These are phyloP conservation scores for Siniperca scherzeri DNA, from an alignment of 2,797 vertebrate genomes.

Conservation along the genomic window DNA sequence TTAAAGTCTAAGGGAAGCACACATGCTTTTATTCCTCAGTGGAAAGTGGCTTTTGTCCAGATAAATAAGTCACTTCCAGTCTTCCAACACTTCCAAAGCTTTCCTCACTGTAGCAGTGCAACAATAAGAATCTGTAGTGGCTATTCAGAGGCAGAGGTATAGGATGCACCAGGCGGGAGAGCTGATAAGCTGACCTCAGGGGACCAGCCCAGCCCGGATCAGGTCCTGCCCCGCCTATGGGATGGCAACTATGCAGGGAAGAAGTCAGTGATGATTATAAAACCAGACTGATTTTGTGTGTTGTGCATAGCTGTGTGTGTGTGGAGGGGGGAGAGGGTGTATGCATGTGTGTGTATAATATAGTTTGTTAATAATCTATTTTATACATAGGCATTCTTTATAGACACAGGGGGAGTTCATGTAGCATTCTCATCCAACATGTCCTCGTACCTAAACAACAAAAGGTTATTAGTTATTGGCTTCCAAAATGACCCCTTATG, in stretches of 20 bases:
- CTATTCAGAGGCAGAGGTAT: slow-evolving; percentile 46
- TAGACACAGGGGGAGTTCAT: slow-evolving; percentile 6
- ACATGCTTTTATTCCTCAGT: slow-evolving; percentile 67
- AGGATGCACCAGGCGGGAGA: slow-evolving; percentile 60
- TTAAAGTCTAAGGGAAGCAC: slow-evolving; percentile 48
- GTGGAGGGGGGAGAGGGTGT: not conserved
- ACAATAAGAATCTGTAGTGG: slow-evolving; percentile 64
- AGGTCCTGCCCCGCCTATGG: not conserved
- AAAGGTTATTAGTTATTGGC: not conserved
- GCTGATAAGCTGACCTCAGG: slow-evolving; percentile 67
- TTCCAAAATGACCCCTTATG: not conserved
- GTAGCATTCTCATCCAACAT: not conserved
- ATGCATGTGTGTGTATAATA: not conserved
- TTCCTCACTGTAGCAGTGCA: slow-evolving; percentile 40
- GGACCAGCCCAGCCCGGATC: slow-evolving; percentile 22
- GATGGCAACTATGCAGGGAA: slow-evolving; percentile 24
- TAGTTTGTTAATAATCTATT: slow-evolving; percentile 4
- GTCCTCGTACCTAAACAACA: not conserved
- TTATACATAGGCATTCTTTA: slow-evolving; percentile 12
- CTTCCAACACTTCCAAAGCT: slow-evolving; percentile 47
- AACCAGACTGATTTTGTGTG: slow-evolving; percentile 24
- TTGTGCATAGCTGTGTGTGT: not conserved
- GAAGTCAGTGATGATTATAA: slow-evolving; percentile 32
- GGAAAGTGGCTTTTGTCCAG: slow-evolving; percentile 66
- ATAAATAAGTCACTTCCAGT: slow-evolving; percentile 69